phyloP scores from a whole-genome alignment of 2,888 invertebrate genomes.

The Torymus aiolomorphi region DNA sequence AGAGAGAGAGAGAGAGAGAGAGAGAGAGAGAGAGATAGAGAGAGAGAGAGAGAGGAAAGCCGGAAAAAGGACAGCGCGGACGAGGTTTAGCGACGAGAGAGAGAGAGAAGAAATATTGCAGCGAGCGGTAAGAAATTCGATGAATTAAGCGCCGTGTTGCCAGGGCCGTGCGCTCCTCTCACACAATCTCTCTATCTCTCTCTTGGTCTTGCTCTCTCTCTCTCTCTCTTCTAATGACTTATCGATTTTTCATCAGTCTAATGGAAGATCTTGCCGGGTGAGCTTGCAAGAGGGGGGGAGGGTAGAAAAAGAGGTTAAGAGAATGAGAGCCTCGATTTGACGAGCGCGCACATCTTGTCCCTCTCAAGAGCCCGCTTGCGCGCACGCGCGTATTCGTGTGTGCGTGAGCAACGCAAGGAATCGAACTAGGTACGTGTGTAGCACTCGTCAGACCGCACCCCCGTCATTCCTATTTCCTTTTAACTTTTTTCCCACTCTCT shows the following conservation, averaged over 20 bases:
- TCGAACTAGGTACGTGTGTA: conserved; percentile 7
- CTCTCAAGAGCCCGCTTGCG: conserved; percentile 18
- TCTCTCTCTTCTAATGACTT: conserved; percentile 51
- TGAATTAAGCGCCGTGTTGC: conserved; percentile 42
- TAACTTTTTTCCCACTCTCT: conserved; percentile 13
- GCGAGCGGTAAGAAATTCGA: conserved; percentile 47
- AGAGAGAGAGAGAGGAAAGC: conserved; percentile 13
- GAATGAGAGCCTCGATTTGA: conserved; percentile 51
- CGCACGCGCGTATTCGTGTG: conserved; percentile 10
- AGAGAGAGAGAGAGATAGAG: conserved; percentile 45
- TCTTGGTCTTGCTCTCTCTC: conserved; percentile 7
- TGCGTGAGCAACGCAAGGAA: not conserved
- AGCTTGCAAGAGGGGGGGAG: not conserved
- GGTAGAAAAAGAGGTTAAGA: conserved; percentile 52
- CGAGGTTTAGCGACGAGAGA: not conserved
- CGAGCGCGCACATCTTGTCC: conserved; percentile 31
- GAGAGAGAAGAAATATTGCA: conserved; percentile 17
- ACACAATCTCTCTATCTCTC: not conserved
- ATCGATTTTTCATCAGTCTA: conserved; percentile 58
- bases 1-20: conserved; percentile 5
- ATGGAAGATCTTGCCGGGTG: conserved; percentile 51
- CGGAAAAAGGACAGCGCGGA: too few relatives aligned
- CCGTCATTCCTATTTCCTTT: conserved; percentile 42
- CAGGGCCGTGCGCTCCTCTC: not conserved
- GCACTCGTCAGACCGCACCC: conserved; percentile 14